These are phyloP conservation scores for Nothoprocta pentlandii DNA, from an alignment of 2,113 vertebrate species.

Conservation along the genomic window DNA sequence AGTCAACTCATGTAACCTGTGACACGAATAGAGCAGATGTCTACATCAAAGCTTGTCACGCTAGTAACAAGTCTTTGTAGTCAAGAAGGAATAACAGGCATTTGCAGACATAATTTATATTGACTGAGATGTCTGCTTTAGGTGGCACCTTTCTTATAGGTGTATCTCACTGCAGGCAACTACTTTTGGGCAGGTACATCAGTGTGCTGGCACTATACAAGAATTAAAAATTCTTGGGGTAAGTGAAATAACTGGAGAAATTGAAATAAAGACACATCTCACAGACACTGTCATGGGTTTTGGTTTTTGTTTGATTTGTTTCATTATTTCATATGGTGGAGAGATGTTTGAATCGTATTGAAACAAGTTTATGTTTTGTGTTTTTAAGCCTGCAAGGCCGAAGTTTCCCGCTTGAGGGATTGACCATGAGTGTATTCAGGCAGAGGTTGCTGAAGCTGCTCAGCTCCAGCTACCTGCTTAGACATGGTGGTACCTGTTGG, in stretches of 20 bases:
- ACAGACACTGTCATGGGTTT: background rate
- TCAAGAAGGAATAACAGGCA: background rate
- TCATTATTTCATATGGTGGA: background rate
- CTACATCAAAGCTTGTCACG: background rate
- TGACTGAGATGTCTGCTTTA: background rate
- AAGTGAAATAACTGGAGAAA: background rate
- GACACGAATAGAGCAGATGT: background rate
- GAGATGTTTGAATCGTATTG: background rate
- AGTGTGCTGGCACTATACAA: background rate
- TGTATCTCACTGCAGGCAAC: background rate
- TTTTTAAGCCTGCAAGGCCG: background rate
- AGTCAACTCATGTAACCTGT: background rate
- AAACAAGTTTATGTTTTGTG: background rate
- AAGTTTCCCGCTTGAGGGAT: background rate
- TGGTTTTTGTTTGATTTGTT: background rate
- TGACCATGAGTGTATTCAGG: background rate
- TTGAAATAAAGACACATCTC: background rate
- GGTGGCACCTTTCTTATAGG: background rate
- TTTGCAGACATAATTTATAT: background rate
- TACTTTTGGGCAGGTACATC: background rate
- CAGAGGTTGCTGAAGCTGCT: background rate
- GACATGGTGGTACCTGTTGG: background rate
- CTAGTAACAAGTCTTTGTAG: background rate
- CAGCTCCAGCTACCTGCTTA: rapidly evolving
- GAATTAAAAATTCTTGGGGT: background rate